phyloP scores from a whole-genome alignment of 1,140 invertebrate species.

The Scaptomyza montana region DNA sequence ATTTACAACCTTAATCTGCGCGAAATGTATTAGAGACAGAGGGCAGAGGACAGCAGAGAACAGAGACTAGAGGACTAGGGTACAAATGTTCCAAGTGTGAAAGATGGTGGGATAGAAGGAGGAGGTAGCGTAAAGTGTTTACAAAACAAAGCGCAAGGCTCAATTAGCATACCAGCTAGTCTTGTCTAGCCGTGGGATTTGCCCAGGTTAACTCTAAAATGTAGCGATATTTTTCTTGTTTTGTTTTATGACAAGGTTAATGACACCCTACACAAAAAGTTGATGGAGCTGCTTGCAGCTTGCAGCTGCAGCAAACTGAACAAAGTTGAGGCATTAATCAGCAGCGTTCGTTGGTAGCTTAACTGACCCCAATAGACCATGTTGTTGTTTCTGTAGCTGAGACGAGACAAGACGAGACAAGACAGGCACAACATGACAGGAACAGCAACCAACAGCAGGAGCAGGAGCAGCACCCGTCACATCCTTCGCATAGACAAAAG shows the following conservation, averaged over 20 bases:
- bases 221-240: background rate
- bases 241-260: slow-evolving; percentile 77
- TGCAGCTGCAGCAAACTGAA: slow-evolving; percentile 25
- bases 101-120: too few relatives aligned
- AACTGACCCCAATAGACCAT: background rate
- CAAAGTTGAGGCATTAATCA: background rate
- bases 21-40: slow-evolving; percentile 76
- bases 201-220: slow-evolving; percentile 6
- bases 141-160: slow-evolving; percentile 68
- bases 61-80: too few relatives aligned
- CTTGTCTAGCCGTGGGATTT: slow-evolving; percentile 34
- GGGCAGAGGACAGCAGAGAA: slow-evolving; percentile 13
- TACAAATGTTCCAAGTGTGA: background rate
- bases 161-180: slow-evolving; percentile 76
- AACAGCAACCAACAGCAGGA: background rate
- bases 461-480: slow-evolving; percentile 9
- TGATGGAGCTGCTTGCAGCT: slow-evolving; percentile 15
- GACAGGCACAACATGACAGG: slow-evolving; percentile 43
- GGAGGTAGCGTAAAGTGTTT: slow-evolving; percentile 60
- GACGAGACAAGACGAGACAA: slow-evolving; percentile 35
- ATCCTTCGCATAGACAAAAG: slow-evolving; percentile 39
- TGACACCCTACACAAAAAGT: slow-evolving; percentile 48
- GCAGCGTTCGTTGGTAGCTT: too few relatives aligned
- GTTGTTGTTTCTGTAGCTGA: background rate
- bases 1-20: slow-evolving; percentile 78